Evolutionary conservation across 1,140 invertebrate genomes (phyloP).

Genomic region (Augochlora pura): DNA sequence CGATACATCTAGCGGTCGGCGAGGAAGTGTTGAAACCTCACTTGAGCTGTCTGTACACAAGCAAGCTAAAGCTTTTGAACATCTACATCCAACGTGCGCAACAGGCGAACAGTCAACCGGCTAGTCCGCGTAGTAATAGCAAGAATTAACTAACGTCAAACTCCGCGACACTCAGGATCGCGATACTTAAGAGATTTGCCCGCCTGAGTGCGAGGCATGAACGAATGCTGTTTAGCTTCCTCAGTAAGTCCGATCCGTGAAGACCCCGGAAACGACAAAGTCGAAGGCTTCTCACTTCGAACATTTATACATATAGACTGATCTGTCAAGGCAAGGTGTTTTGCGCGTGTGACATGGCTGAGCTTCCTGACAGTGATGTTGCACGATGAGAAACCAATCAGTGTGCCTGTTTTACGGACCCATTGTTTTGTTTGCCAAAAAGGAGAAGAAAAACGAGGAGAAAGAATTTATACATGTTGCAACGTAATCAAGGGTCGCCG

Average conservation of each 20-base stretch:
- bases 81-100: constrained; percentile 86
- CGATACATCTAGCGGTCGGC: constrained; percentile 92
- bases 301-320: constrained; percentile 37
- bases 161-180: constrained; percentile 72
- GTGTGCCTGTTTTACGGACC: constrained; percentile 9
- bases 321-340: constrained; percentile 32
- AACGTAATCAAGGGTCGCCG: not conserved
- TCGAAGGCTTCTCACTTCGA: constrained; percentile 34
- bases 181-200: constrained; percentile 74
- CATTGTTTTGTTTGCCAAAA: constrained; percentile 36
- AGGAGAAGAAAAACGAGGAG: not conserved
- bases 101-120: constrained; percentile 75
- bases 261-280: constrained; percentile 3
- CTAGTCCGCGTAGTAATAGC: constrained; percentile 74
- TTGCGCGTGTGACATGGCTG: constrained; percentile 21
- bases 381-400: constrained; percentile 4
- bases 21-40: constrained; percentile 91
- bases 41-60: constrained; percentile 88
- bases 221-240: constrained; percentile 71
- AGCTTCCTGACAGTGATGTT: constrained; percentile 46
- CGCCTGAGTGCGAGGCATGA: constrained; percentile 71
- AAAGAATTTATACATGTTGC: constrained; percentile 33
- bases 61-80: constrained; percentile 90
- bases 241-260: constrained; percentile 72
- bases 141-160: constrained; percentile 75